A percentile compares a stretch with the other conserved stretches of the same genome.
phyloP scores from a whole-genome alignment of 2,113 vertebrate species.

The Amphilophus citrinellus region DNA sequence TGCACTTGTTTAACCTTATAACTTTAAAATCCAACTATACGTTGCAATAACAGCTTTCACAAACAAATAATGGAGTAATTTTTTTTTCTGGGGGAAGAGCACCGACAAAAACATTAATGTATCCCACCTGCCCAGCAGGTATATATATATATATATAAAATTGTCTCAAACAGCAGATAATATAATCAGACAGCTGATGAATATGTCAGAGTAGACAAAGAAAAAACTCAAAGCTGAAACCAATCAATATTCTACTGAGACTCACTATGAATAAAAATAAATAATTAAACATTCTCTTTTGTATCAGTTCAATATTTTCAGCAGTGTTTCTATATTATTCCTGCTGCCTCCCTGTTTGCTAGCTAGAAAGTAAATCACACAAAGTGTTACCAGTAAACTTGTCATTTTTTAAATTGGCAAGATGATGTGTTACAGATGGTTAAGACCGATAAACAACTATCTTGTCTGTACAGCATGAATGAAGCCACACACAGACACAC shows the following conservation, averaged over 20 bases:
- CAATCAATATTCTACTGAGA: background rate
- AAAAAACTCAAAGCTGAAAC: background rate
- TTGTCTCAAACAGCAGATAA: background rate
- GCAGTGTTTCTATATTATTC: background rate
- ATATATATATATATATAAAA: no score
- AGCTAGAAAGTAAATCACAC: background rate
- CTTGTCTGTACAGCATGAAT: constrained; percentile 6
- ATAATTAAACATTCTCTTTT: background rate
- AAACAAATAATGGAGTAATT: background rate
- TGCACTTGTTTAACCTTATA: background rate
- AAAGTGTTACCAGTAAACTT: constrained; percentile 5
- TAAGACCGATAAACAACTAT: constrained; percentile 1
- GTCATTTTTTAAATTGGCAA: constrained; percentile 12
- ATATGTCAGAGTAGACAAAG: background rate
- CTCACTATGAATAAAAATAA: background rate
- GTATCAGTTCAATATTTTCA: background rate
- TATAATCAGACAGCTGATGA: background rate
- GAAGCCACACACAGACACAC: background rate
- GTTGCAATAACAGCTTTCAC: background rate
- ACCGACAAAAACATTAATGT: background rate
- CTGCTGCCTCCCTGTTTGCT: background rate
- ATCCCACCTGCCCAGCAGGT: background rate
- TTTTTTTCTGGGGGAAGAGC: background rate
- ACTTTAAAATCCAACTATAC: no score
- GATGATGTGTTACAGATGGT: constrained; percentile 34